These are phyloP conservation scores for Drosophila arawakana DNA, from an alignment of 1,140 invertebrate species.

Conservation along the genomic window DNA sequence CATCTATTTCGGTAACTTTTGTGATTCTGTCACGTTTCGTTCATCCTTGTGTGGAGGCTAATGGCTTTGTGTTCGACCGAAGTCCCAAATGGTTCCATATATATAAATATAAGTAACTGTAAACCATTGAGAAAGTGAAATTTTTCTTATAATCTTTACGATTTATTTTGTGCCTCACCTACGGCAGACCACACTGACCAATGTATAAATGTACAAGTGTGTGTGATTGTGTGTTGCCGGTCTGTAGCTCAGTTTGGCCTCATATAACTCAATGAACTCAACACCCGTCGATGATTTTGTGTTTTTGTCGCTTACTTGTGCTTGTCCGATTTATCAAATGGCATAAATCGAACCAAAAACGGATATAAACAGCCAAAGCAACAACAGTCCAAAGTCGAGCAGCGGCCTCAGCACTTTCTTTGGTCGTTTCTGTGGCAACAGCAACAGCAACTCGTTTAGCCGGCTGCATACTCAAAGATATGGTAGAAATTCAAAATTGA, in stretches of 20 bases:
- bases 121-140: conserved; percentile 78
- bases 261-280: conserved; percentile 67
- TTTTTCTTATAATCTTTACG: conserved; percentile 76
- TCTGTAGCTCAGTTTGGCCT: conserved; percentile 43
- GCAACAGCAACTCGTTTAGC: conserved; percentile 65
- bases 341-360: conserved; percentile 81
- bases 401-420: conserved; percentile 68
- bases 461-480: conserved; percentile 59
- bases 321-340: conserved; percentile 65
- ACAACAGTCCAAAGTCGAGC: conserved; percentile 59
- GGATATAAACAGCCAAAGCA: conserved; percentile 73
- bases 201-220: background rate
- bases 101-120: conserved; percentile 80
- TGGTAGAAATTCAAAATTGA: conserved; percentile 70
- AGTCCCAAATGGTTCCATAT: conserved; percentile 64
- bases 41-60: conserved; percentile 54
- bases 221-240: background rate
- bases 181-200: conserved; percentile 50
- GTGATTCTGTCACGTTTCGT: conserved; percentile 19
- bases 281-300: conserved; percentile 25
- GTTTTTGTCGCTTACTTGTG: conserved; percentile 30
- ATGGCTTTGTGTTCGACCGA: conserved; percentile 39
- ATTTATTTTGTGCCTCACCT: conserved; percentile 73
- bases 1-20: conserved; percentile 3
- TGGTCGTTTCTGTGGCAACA: conserved; percentile 37